Base-by-base conservation (phyloP, 2,888 invertebrate genomes). In the Ophraella communa region DNA sequence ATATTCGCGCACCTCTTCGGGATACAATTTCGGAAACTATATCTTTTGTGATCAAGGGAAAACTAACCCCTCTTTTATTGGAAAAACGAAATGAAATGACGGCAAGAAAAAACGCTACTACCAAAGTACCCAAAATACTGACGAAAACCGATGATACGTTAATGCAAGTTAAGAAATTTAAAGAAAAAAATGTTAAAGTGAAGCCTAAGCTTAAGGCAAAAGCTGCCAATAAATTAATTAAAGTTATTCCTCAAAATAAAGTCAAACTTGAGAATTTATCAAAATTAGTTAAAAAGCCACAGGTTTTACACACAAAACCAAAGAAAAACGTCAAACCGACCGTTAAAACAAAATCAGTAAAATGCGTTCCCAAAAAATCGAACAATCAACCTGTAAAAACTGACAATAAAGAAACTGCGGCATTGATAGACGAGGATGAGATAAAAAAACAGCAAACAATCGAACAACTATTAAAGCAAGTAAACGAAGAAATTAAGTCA, bases 1-100 rank as follows among this genome's bases (percentile, higher is more conserved):
- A 74, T 64, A 47, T 71, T 65, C 71, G 76, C 72, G 44, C 64
- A 14, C 62, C 76, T 20, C 65, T 74, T 59, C 76, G 78, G 62
- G 80, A 80, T 66, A 78, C 78, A 7, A 76, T 81, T 47, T 77
- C 80, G 4, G 81, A 81, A 70, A 81, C 82, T 3, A 81, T 81
- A 63, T 79, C 81, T 3, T 81, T 80, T 65, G 81, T 81, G n/a
- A 80, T 81, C 24, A 79, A 80, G 68, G 81, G 80, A 30, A 79
- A 82, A 71, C 64, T 80, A 23, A 78, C 79, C 2, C 79, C 78
- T 27, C 73, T 71, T 35, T 65, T 70, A 10, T 56, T 72, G n/a
- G 62, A 69, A 20, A 65, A 70, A 44, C 69, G 71, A 60, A 58
- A 62, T 17, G 64, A 67, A 47, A 42, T 74, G 61, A 65, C 74